Evolutionary conservation across 2,888 invertebrate genomes (phyloP).

Genomic region (Ormia ochracea): DNA sequence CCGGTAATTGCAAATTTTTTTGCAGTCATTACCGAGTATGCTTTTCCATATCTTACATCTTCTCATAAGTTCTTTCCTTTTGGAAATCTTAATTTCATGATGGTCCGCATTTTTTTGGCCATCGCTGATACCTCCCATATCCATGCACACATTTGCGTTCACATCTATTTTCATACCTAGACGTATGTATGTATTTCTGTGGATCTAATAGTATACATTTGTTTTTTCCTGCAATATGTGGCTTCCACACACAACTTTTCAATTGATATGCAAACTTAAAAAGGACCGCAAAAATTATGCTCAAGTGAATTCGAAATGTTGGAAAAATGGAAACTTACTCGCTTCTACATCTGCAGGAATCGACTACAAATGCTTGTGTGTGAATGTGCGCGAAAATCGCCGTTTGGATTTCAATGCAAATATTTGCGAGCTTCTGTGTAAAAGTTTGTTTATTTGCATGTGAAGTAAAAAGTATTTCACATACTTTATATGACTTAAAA

Average conservation of each 20-base stretch:
- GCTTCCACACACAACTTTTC: constrained; percentile 70
- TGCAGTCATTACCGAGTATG: no score
- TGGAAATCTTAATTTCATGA: background rate
- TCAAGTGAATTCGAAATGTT: constrained; percentile 69
- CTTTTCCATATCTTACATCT: no score
- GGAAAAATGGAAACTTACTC: constrained; percentile 38
- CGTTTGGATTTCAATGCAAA: background rate
- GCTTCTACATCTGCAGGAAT: constrained; percentile 46
- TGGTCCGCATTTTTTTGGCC: background rate
- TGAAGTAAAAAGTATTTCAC: constrained; percentile 8
- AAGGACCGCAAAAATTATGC: constrained; percentile 75
- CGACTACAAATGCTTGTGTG: constrained; percentile 41
- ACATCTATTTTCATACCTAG: background rate
- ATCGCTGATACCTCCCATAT: background rate
- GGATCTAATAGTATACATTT: constrained; percentile 7
- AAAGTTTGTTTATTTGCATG: background rate
- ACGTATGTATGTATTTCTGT: background rate
- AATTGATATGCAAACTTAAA: constrained; percentile 76
- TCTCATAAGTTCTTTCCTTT: no score
- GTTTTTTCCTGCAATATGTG: constrained; percentile 62
- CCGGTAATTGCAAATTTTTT: no score
- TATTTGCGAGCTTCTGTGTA: background rate
- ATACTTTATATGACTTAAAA: constrained; percentile 45
- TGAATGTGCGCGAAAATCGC: background rate
- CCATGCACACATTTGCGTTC: background rate